phyloP scores from a whole-genome alignment of 2,888 invertebrate species.

The Scaptomyza reducta region DNA sequence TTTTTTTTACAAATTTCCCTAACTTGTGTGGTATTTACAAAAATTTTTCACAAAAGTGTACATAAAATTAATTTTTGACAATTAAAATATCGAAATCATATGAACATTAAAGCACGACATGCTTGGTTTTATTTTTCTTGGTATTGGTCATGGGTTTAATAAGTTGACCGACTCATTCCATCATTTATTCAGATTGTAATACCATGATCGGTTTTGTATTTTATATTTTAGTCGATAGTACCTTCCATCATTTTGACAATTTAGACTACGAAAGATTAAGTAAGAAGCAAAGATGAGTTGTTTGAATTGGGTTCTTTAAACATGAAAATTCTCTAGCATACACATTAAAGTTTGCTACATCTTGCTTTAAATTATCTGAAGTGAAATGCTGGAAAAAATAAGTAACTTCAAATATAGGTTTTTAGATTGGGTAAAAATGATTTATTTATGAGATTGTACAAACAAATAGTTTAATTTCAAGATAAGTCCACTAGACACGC shows the following conservation, averaged over 20 bases:
- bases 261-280: neutral
- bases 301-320: neutral
- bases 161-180: neutral
- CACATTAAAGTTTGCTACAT: neutral
- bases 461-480: neutral
- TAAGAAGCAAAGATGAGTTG: neutral
- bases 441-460: neutral
- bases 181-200: neutral
- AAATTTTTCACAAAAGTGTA: conserved; percentile 49
- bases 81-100: conserved; percentile 7
- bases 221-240: neutral
- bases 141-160: neutral
- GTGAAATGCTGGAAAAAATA: no score
- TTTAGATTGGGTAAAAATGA: no score
- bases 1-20: conserved; percentile 26
- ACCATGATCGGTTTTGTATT: neutral
- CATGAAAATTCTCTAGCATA: neutral
- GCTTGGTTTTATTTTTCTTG: conserved; percentile 9
- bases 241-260: neutral
- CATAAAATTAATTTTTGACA: conserved; percentile 25
- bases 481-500: neutral
- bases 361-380: no score
- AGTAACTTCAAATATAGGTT: no score
- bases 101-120: conserved; percentile 9
- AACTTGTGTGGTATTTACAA: conserved; percentile 39